phyloP scores from a whole-genome alignment of 2,797 vertebrate genomes.

The Glossophaga mutica region DNA sequence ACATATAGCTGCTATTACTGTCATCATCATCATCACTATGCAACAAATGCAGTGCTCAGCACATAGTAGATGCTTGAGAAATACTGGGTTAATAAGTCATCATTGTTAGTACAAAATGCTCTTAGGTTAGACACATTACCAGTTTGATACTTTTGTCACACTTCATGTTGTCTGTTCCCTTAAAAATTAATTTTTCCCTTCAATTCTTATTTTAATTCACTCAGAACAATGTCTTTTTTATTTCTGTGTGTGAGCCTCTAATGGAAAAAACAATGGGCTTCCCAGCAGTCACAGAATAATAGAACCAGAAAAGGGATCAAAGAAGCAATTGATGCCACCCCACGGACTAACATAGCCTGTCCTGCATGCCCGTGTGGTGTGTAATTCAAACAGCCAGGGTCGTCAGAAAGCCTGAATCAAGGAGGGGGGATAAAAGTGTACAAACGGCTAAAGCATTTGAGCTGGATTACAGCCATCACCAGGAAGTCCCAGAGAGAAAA shows the following conservation, averaged over 20 bases:
- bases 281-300: neutral
- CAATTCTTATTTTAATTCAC: constrained; percentile 8
- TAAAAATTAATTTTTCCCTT: neutral
- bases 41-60: neutral
- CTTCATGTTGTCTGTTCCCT: neutral
- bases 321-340: neutral
- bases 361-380: neutral
- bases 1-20: neutral
- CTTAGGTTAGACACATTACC: neutral
- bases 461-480: neutral
- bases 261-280: neutral
- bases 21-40: neutral
- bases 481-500: constrained; percentile 31
- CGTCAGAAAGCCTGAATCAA: constrained; percentile 1
- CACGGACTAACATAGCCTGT: neutral
- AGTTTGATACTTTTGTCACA: neutral
- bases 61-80: neutral
- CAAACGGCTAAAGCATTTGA: neutral
- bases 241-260: constrained; percentile 11
- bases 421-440: neutral
- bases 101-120: neutral
- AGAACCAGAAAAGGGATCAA: constrained; percentile 37
- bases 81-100: neutral
- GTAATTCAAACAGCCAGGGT: constrained; percentile 12
- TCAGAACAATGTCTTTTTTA: neutral